Evolutionary conservation across 1,140 invertebrate species (phyloP), one percentile per base, ranked within the genome.

Genomic region (Drosophila oshimai): DNA sequence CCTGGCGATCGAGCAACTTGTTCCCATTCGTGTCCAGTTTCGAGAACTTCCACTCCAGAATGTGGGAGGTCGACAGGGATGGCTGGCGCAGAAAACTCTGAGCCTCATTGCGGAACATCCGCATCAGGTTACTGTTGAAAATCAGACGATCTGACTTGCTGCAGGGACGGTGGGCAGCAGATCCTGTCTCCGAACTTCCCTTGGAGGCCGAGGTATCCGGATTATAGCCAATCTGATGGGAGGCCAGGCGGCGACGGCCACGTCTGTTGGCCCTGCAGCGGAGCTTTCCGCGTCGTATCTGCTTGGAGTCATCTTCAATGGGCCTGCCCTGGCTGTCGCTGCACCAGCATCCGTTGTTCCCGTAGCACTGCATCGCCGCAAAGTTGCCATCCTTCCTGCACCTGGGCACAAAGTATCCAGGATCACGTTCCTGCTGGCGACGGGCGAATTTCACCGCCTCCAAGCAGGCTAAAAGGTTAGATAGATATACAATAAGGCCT

Each of bases 11-110:
- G 44, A 99, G 91, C 37, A 92, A 92, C 18, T 93, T 93, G 91
- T 97, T 96, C 9, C 92, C 92, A 91, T 98, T 95, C 24, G 91
- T 91, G 91, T 99, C 97, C 76, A 98, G 92, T 37, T 94, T 93
- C 1, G 92, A 90, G 80, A 98, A 99, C 90, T 98, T 98, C 97
- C 97, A 98, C 37, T 95, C 94, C 6, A 97, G 83, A 0, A 96
- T 95, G 1, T 88, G 70, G 3, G 89, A 74, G 49, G 92, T 92
- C n/a, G 57, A 34, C 5, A 45, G 18, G 7, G 58, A 17, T 6
- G 46, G 15, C 58, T 57, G 53, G 3, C 53, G 46, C 17, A 57
- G 53, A 17, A 73, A 89, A 17, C 94, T 91, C 22, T 92, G 93
- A 50, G 94, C 96, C 90, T 98, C 97, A 6, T 94, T 94, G 51